Evolutionary conservation across 2,888 invertebrate genomes (phyloP).

Genomic region (Meta bourneti): DNA sequence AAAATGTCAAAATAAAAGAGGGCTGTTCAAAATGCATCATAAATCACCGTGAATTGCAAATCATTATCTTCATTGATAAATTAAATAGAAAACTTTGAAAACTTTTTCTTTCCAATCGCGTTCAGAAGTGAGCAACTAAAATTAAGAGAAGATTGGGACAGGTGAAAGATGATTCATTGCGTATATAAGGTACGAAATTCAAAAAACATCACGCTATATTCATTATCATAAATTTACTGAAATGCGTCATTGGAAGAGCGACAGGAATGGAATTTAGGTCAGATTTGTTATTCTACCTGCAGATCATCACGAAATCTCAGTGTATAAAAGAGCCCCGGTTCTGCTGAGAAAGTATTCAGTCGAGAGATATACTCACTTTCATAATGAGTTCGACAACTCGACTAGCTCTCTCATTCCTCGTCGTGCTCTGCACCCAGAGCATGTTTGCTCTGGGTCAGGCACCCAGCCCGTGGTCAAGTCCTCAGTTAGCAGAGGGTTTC

Average conservation of each 20-base stretch:
- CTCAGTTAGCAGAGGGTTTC: not conserved
- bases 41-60: too few species aligned
- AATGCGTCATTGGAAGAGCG: not conserved
- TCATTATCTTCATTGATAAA: not conserved
- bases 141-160: not conserved
- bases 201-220: not conserved
- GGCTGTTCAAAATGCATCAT: too few species aligned
- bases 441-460: not conserved
- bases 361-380: not conserved
- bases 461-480: constrained; percentile 25
- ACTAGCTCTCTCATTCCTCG: not conserved
- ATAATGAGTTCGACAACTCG: not conserved
- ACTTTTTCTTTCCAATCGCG: too few species aligned
- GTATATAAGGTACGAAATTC: not conserved
- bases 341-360: not conserved
- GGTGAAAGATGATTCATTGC: not conserved
- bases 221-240: not conserved
- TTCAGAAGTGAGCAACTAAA: too few species aligned
- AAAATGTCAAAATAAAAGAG: too few species aligned
- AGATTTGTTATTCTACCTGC: not conserved
- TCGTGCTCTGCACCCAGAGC: not conserved
- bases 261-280: not conserved
- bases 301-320: not conserved
- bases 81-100: not conserved
- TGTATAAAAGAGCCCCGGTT: not conserved